Evolutionary conservation across 2,888 invertebrate species (phyloP), one percentile per base, ranked within the genome.

Genomic region (Andrena trimmerana): DNA sequence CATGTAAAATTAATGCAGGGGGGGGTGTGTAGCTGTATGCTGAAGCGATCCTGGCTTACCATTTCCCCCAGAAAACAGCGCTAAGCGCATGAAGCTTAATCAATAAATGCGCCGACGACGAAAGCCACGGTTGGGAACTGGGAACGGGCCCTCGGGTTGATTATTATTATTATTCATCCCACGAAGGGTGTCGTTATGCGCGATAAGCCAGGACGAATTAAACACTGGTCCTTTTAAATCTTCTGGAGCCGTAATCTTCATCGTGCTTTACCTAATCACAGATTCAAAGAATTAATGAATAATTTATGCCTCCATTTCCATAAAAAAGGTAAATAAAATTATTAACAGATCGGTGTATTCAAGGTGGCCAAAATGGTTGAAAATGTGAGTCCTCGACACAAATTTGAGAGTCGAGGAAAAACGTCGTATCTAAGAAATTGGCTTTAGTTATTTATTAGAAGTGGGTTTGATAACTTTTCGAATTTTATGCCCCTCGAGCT

Each of bases 91-190:
- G 81, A 68, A 65, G 71, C 71, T 76, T 76, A 69, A 68, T 71
- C 75, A 13, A 65, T 68, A 71, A 81, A 77, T 65, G 86, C 70
- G 29, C 42, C 24, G 29, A 52, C 16, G 24, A 60, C 50, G 73
- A 76, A 70, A 77, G 27, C 70, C 42, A 42, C 42, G 42, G 69
- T 62, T 79, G 71, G 84, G n/a, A 86, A 62, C 67, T n/a, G 57
- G 2, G 24, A 74, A 72, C 75, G 27, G 48, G 63, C 63, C 59
- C 62, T 13, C 48, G 20, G 52, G 71, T 75, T 7, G 16, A 42
- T 4, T 42, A 42, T 50, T 20, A 60, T 33, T 69, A 86, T 81
- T 78, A 77, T 52, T 29, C 74, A 60, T 80, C 29, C 73, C 59
- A 42, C 24, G 33, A 62, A 63, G 65, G 50, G 86, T 65, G 57